Evolutionary conservation across 2,888 invertebrate species (phyloP).

Genomic region (Cylindroiulus punctatus): DNA sequence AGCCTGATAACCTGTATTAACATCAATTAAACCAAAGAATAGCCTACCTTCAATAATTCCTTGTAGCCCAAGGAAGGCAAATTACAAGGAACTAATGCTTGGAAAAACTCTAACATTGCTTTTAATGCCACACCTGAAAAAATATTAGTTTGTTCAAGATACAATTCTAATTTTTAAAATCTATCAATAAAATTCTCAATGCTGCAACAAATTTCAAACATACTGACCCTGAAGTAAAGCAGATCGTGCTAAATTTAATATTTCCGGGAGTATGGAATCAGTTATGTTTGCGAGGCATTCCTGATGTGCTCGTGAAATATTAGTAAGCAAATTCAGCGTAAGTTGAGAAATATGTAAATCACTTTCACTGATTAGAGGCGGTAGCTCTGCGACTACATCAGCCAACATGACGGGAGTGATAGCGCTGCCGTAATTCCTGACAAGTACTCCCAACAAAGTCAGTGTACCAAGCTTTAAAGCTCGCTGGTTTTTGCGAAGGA

Average conservation of each 20-base stretch:
- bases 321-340: conserved; percentile 83
- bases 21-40: not conserved
- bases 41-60: conserved; percentile 72
- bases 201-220: conserved; percentile 46
- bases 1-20: not conserved
- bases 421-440: conserved; percentile 83
- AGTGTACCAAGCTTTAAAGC: conserved; percentile 91
- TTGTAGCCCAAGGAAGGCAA: conserved; percentile 83
- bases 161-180: too few species aligned
- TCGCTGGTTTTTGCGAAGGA: conserved; percentile 95
- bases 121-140: conserved; percentile 83
- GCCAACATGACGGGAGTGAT: conserved; percentile 78
- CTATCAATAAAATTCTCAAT: conserved; percentile 49
- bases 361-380: conserved; percentile 88
- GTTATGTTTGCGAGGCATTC: conserved; percentile 76
- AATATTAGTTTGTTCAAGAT: too few species aligned
- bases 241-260: conserved; percentile 86
- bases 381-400: conserved; percentile 87
- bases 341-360: conserved; percentile 97
- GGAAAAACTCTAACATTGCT: conserved; percentile 91
- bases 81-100: conserved; percentile 83
- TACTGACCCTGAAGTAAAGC: conserved; percentile 85
- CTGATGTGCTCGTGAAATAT: conserved; percentile 82
- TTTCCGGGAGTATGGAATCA: conserved; percentile 82
- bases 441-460: conserved; percentile 87